Conservation (phyloP, 2,113 vertebrate species). For the Bubo blakistoni region DNA sequence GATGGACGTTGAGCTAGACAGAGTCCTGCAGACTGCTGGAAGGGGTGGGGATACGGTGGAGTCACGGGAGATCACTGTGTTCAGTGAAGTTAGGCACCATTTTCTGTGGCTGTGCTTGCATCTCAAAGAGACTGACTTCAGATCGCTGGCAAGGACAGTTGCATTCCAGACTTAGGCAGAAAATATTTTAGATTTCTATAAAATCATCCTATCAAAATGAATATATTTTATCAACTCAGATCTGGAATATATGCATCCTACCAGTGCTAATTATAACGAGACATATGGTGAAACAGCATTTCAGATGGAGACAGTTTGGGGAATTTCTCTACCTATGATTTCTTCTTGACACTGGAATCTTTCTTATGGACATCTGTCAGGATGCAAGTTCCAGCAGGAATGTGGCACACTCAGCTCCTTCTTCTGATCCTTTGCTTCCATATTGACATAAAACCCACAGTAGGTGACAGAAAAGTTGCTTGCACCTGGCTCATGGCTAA, state of each 20-base stretch:
- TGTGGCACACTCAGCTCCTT: background rate
- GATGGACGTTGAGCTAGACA: background rate
- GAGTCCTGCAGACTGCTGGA: background rate
- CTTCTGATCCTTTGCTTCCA: slow-evolving; percentile 28
- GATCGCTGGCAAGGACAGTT: background rate
- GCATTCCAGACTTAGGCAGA: slow-evolving; percentile 33
- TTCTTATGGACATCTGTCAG: slow-evolving; percentile 50
- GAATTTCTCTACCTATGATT: slow-evolving; percentile 55
- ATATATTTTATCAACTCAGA: slow-evolving; percentile 58
- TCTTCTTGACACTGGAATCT: slow-evolving; percentile 41
- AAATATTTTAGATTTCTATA: slow-evolving; percentile 60
- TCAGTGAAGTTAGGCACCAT: background rate
- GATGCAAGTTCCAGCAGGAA: slow-evolving; percentile 37
- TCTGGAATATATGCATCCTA: slow-evolving; percentile 45
- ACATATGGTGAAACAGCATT: slow-evolving; percentile 54
- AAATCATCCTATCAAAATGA: slow-evolving; percentile 49
- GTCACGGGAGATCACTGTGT: background rate
- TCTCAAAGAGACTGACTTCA: slow-evolving; percentile 15
- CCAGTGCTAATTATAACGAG: slow-evolving; percentile 31
- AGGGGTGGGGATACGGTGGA: background rate
- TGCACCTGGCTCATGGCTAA: slow-evolving; percentile 39
- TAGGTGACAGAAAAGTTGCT: slow-evolving; percentile 46
- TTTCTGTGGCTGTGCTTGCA: background rate
- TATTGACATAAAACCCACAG: slow-evolving; percentile 40
- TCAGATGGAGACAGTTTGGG: slow-evolving; percentile 50